Conservation (phyloP, 1,140 invertebrate species). For the Aphidius gifuensis region DNA sequence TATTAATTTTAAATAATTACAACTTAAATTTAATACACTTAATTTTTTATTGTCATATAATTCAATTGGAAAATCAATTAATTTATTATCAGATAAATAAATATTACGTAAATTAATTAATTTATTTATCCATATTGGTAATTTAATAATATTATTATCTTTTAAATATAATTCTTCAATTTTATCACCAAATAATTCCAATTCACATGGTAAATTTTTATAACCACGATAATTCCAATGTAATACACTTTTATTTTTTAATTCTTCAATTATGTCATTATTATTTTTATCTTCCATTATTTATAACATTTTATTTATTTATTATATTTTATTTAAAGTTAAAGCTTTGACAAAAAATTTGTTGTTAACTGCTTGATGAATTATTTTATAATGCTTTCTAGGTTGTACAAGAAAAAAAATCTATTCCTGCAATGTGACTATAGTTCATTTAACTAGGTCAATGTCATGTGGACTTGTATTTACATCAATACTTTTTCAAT, state of each 20-base stretch:
- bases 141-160: slow-evolving; percentile 38
- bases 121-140: slow-evolving; percentile 42
- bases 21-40: slow-evolving; percentile 39
- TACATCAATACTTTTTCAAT: too few species aligned
- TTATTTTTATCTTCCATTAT: neutral
- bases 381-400: too few species aligned
- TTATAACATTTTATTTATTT: neutral
- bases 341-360: too few species aligned
- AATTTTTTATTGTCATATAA: slow-evolving; percentile 34
- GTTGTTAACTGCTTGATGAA: too few species aligned
- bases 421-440: too few species aligned
- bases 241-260: slow-evolving; percentile 38
- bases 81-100: slow-evolving; percentile 41
- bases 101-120: slow-evolving; percentile 42
- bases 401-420: too few species aligned
- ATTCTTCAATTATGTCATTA: slow-evolving; percentile 37
- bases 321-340: slow-evolving; percentile 14
- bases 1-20: slow-evolving; percentile 36
- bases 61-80: slow-evolving; percentile 35
- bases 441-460: too few species aligned
- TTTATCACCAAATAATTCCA: slow-evolving; percentile 34
- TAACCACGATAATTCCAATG: slow-evolving; percentile 46
- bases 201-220: slow-evolving; percentile 34
- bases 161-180: slow-evolving; percentile 46
- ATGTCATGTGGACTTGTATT: too few species aligned